These are phyloP conservation scores for Saiga tatarica DNA, from an alignment of 2,113 vertebrate genomes.

Conservation along the genomic window DNA sequence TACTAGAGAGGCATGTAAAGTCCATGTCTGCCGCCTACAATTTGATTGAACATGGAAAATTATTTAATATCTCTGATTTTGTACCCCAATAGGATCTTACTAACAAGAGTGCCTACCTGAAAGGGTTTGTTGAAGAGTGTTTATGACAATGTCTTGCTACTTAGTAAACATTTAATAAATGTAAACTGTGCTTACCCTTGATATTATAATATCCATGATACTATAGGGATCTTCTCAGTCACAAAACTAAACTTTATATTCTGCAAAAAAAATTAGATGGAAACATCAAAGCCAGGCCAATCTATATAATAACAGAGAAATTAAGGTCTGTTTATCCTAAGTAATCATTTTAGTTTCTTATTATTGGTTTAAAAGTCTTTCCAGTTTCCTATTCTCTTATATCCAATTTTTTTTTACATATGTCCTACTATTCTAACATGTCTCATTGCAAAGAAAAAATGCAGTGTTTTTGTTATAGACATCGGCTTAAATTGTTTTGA, in stretches of 20 bases:
- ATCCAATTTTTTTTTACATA: neutral
- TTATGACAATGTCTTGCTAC: neutral
- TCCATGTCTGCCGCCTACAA: neutral
- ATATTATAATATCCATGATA: neutral
- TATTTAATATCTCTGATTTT: neutral
- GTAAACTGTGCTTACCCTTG: neutral
- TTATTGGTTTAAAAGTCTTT: constrained; percentile 16
- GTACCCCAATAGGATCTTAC: neutral
- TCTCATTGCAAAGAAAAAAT: neutral
- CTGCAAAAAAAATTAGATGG: neutral
- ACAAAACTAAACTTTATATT: constrained; percentile 7
- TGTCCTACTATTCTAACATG: neutral
- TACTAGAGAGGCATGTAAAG: neutral
- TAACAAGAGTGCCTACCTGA: neutral
- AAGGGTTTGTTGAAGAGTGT: neutral
- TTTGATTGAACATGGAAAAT: neutral
- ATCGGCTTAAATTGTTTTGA: constrained; percentile 10
- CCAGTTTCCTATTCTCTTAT: neutral
- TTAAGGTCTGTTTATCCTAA: neutral
- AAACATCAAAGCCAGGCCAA: neutral
- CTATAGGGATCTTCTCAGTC: neutral
- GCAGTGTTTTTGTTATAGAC: neutral
- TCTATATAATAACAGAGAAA: neutral
- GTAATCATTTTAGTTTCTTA: neutral
- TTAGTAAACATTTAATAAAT: neutral